phyloP scores from a whole-genome alignment of 2,113 vertebrate species.

The Stictonetta naevosa region DNA sequence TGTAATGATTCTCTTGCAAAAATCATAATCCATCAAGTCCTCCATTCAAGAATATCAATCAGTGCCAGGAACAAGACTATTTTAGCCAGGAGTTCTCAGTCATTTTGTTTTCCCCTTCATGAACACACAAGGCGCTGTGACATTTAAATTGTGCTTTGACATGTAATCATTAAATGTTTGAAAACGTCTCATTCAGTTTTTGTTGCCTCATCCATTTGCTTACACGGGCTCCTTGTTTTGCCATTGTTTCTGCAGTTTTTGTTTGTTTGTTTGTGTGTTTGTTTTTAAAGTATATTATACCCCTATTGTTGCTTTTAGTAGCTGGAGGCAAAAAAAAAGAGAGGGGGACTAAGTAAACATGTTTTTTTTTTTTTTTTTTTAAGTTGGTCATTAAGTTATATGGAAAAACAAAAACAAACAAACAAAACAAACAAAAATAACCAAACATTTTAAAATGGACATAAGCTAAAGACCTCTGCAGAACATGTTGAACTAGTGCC shows the following conservation, averaged over 20 bases:
- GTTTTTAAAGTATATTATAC: not conserved
- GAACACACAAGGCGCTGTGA: conserved; percentile 60
- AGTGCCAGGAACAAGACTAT: conserved; percentile 58
- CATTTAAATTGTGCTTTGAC: conserved; percentile 82
- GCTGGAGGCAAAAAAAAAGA: not conserved
- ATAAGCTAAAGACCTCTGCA: not conserved
- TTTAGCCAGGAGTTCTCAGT: conserved; percentile 76
- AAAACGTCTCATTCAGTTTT: conserved; percentile 72
- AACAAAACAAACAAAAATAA: not conserved
- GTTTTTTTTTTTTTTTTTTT: not conserved
- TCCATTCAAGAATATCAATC: conserved; percentile 75
- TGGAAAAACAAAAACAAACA: not conserved
- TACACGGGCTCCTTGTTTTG: conserved; percentile 3
- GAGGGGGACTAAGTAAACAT: not conserved
- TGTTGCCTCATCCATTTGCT: conserved; percentile 60
- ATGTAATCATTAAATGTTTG: conserved; percentile 80
- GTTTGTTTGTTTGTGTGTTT: no score
- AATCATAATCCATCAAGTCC: conserved; percentile 80
- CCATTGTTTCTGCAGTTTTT: not conserved
- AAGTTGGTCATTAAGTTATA: not conserved
- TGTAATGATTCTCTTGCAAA: conserved; percentile 77
- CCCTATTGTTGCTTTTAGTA: not conserved
- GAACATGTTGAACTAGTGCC: not conserved
- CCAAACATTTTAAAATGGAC: not conserved
- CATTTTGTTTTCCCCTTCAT: conserved; percentile 63